Evolutionary conservation across 2,888 invertebrate species (phyloP).

Genomic region (Apodemia zela): DNA sequence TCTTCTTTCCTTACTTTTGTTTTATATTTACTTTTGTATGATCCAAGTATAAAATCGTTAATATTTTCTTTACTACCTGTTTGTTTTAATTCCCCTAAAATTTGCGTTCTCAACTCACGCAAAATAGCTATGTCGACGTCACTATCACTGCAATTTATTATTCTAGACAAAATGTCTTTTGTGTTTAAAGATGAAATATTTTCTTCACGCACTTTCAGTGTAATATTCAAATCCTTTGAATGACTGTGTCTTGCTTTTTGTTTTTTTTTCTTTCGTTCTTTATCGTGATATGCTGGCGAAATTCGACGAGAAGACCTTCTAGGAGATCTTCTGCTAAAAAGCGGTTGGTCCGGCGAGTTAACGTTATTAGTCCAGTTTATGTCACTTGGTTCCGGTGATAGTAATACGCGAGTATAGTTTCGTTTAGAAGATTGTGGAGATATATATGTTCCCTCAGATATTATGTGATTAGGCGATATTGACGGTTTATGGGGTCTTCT

Average conservation of each 20-base stretch:
- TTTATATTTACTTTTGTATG: constrained; percentile 49
- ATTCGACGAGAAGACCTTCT: constrained; percentile 39
- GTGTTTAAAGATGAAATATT: constrained; percentile 62
- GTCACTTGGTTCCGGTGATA: constrained; percentile 53
- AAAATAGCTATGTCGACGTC: constrained; percentile 74
- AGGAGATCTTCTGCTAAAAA: constrained; percentile 52
- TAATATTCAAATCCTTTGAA: constrained; percentile 62
- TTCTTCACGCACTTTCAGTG: constrained; percentile 67
- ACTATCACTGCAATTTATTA: constrained; percentile 62
- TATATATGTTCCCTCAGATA: constrained; percentile 28
- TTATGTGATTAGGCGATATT: constrained; percentile 34
- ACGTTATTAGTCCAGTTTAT: constrained; percentile 40
- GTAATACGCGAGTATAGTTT: constrained; percentile 63
- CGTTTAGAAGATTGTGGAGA: constrained; percentile 39
- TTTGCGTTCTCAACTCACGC: constrained; percentile 65
- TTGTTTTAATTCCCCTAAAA: constrained; percentile 69
- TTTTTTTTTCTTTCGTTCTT: constrained; percentile 55
- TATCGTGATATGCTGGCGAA: constrained; percentile 52
- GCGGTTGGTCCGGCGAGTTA: constrained; percentile 39
- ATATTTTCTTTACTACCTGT: constrained; percentile 67
- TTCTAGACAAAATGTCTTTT: constrained; percentile 64
- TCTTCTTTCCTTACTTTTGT: constrained; percentile 41
- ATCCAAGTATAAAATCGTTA: constrained; percentile 66
- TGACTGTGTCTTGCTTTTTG: constrained; percentile 36
- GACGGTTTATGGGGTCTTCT: constrained; percentile 54